These are phyloP conservation scores for Scaptomyza caliginosa DNA, from an alignment of 2,888 invertebrate genomes.

Conservation along the genomic window DNA sequence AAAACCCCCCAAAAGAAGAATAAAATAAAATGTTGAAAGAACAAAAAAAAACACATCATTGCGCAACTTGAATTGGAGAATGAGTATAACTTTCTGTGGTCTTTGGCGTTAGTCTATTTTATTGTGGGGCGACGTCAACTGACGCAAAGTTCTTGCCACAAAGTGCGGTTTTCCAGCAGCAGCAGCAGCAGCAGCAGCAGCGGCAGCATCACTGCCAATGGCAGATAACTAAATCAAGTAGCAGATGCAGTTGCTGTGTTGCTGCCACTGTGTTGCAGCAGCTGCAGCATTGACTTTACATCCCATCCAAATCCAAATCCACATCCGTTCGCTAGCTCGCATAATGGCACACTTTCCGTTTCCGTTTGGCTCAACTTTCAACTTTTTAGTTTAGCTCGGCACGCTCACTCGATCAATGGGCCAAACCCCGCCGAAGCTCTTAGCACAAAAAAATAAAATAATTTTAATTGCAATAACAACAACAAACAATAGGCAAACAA, in stretches of 20 bases:
- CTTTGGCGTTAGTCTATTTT: slow-evolving; percentile 39
- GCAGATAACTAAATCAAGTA: slow-evolving; percentile 67
- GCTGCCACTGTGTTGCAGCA: slow-evolving; percentile 19
- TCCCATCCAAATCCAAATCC: slow-evolving; percentile 26
- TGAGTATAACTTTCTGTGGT: slow-evolving; percentile 60
- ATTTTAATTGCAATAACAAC: slow-evolving; percentile 69
- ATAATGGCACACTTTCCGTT: slow-evolving; percentile 77
- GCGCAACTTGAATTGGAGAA: slow-evolving; percentile 34
- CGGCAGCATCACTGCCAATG: slow-evolving; percentile 33
- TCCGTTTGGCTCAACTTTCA: slow-evolving; percentile 61
- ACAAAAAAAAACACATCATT: slow-evolving; percentile 39
- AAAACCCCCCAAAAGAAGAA: not conserved
- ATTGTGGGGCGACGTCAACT: slow-evolving; percentile 36
- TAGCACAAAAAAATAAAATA: slow-evolving; percentile 49
- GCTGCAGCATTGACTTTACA: slow-evolving; percentile 46
- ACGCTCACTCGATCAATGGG: slow-evolving; percentile 57
- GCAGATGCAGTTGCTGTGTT: slow-evolving; percentile 24
- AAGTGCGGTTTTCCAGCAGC: slow-evolving; percentile 38
- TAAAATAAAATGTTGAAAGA: not conserved
- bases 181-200: not conserved
- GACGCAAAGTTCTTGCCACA: slow-evolving; percentile 56
- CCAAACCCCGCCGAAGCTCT: not conserved
- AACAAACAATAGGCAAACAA: slow-evolving; percentile 64
- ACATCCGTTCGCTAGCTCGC: slow-evolving; percentile 33
- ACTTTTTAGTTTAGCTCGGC: not conserved